Base-by-base conservation (phyloP, 2,113 vertebrate genomes). In the Garra rufa region DNA sequence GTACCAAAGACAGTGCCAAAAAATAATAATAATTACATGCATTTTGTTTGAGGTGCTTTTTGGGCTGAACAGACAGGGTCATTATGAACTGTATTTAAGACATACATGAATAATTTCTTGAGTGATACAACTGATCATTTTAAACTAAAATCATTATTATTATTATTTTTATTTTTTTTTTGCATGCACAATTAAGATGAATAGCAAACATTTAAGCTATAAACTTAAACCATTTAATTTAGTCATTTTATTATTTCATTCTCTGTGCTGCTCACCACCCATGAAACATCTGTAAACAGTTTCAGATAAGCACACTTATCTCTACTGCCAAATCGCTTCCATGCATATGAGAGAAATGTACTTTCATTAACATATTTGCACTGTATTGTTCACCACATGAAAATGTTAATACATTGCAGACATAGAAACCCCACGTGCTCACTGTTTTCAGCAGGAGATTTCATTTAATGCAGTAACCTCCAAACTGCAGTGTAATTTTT, bases 221-320 rank as follows among this genome's bases (percentile, higher is more conserved):
- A 15, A 8, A 21, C 13, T 13, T 46, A 26, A 80, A 81, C 48
- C 24, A 9, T 21, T 43, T 28, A 3, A 48, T 85, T 85, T 74
- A 69, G 70, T 43, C 19, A 81, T 26, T n/a, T 11, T 84, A 24
- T 86, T 28, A 55, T 44, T 63, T 76, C 48, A 10, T 71, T 85
- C 67, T 83, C 73, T 19, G 79, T 15, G 85, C 82, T 50, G 57
- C 76, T 57, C 55, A 30, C 44, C 76, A 24, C 44, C 17, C 26
- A 75, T 83, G 65, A 82, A 83, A 85, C 91, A 92, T 92, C 87
- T 93, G 91, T 75, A 79, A 88, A 57, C 41, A 67, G 65, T 92
- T 93, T 90, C 52, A 87, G 71, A 85, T 91, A 89, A 89, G 80
- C 61, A 73, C 84, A 63, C 84, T 90, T 90, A 89, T 90, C 87